These are phyloP conservation scores for Sardina pilchardus DNA, from an alignment of 2,113 vertebrate genomes.

Conservation along the genomic window DNA sequence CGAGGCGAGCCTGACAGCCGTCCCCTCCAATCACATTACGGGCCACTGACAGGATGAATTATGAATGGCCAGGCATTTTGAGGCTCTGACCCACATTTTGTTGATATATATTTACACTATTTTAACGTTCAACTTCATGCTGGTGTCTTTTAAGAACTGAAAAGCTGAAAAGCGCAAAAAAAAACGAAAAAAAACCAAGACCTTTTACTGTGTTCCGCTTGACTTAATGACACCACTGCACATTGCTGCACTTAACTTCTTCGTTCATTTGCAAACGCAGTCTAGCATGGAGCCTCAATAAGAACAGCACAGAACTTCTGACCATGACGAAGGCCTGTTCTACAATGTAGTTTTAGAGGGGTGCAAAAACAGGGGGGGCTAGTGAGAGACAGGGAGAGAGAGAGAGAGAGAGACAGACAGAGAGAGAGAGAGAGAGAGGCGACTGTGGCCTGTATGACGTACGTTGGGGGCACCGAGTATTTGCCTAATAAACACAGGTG, in stretches of 20 bases:
- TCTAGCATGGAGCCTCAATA: not conserved
- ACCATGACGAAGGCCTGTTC: not conserved
- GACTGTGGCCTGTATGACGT: no score
- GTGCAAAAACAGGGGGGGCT: not conserved
- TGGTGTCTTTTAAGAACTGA: not conserved
- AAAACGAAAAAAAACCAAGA: no score
- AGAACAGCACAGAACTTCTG: not conserved
- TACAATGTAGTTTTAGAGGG: not conserved
- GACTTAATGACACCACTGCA: not conserved
- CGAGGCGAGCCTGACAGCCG: conserved; percentile 62
- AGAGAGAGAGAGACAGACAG: not conserved
- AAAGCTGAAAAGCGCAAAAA: not conserved
- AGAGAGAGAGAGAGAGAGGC: not conserved
- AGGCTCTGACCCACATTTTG: conserved; percentile 38
- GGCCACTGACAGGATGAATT: conserved; percentile 63
- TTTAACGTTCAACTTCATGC: not conserved
- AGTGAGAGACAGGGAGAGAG: not conserved
- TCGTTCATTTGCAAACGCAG: not conserved
- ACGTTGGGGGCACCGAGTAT: no score
- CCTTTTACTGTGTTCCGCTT: not conserved
- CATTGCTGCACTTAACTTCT: not conserved
- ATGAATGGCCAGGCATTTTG: conserved; percentile 60
- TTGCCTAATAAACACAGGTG: no score
- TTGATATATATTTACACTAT: not conserved
- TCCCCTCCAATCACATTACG: conserved; percentile 68